Evolutionary conservation across 2,888 invertebrate genomes (phyloP), one percentile per base, ranked within the genome.

Genomic region (Drosophila glabriapex): DNA sequence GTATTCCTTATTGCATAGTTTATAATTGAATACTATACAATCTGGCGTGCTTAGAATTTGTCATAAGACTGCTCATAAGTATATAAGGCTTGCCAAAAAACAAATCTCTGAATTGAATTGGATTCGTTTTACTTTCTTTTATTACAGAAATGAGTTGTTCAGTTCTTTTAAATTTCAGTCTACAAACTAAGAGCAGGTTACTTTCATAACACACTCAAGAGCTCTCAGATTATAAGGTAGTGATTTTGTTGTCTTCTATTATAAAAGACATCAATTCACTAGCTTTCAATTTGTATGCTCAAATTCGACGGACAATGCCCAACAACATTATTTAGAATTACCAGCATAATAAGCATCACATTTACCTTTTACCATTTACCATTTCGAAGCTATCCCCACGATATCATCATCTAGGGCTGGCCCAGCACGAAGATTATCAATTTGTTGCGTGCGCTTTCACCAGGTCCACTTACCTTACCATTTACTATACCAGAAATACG

Each of bases 1-100:
- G 87, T 89, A 86, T 89, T 82, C 80, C 87, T 61, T 61, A 78
- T 68, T 78, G 89, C 49, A 80, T 89, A 89, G 82, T 68, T 58
- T 72, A 33, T 14, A 29, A 16, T 58, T 35, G 9, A 68, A 50
- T 65, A 52, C 73, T 84, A 84, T 89, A 84, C 87, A 76, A 73
- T 85, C 63, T 19, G 85, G 82, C 56, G 68, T 73, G 63, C 78
- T 84, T 65, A 56, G 19, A 84, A 53, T 37, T 69, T 65, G 46
- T 58, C 65, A 43, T 61, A 41, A 59, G 61, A 56, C 35, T 25
- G 25, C 54, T 35, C 22, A 25, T 25, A 33, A 33, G 16, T 25
- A 35, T 31, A n/a, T 37, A 14, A n/a, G 4, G 9, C 4, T 2
- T 29, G 12, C 4, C n/a, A 56, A 9, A 5, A 50, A 28, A 1